phyloP scores from a whole-genome alignment of 2,797 vertebrate genomes.

The Champsocephalus esox region DNA sequence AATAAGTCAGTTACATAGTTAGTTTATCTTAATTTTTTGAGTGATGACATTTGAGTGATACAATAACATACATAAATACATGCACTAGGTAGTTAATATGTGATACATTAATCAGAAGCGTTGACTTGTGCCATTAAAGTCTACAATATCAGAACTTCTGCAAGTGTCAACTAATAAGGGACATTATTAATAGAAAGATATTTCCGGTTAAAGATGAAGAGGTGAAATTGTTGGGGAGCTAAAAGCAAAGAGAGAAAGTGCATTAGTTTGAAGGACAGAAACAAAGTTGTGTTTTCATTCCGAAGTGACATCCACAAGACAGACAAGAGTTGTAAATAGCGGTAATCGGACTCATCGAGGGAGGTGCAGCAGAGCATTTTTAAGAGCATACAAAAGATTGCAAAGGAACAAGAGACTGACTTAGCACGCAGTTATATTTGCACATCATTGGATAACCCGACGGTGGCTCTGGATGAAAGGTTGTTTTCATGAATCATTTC shows the following conservation, averaged over 20 bases:
- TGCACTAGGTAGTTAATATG: background rate
- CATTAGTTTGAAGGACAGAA: background rate
- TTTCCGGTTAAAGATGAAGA: background rate
- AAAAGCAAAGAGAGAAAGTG: background rate
- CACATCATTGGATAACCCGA: no score
- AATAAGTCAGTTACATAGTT: background rate
- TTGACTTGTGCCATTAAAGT: background rate
- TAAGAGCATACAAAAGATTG: background rate
- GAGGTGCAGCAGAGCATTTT: background rate
- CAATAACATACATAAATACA: background rate
- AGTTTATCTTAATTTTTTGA: background rate
- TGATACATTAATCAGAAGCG: background rate
- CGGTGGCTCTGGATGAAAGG: no score
- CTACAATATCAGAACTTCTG: background rate
- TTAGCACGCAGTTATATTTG: background rate
- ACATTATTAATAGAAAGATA: background rate
- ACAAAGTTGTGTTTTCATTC: slow-evolving; percentile 1
- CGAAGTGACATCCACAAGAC: background rate
- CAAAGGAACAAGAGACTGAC: background rate
- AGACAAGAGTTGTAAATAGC: background rate
- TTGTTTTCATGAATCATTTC: no score
- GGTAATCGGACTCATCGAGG: background rate
- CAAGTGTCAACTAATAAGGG: background rate
- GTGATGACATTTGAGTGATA: background rate
- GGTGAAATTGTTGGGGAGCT: background rate